Evolutionary conservation across 2,113 vertebrate genomes (phyloP).

Genomic region (Elephantulus edwardii): DNA sequence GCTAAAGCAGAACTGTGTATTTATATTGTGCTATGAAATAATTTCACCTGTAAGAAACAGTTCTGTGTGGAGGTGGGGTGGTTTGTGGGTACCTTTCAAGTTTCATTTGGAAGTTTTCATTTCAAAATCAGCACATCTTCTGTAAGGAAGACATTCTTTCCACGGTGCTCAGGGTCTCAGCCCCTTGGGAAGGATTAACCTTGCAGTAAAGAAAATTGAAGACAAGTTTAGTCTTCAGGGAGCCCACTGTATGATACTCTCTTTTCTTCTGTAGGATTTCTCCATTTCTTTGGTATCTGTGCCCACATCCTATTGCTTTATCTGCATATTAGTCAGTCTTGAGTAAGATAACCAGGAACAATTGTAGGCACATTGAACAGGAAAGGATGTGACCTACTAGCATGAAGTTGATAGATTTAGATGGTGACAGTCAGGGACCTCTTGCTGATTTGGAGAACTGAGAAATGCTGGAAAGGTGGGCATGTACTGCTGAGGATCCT

Average conservation of each 20-base stretch:
- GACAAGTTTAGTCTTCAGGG: neutral
- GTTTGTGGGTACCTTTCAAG: too few relatives aligned
- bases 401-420: neutral
- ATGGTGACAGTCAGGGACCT: neutral
- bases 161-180: neutral
- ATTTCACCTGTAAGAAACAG: too few relatives aligned
- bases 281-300: neutral
- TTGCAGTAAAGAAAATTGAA: neutral
- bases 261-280: neutral
- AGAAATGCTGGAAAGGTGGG: neutral
- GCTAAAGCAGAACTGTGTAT: conserved; percentile 33
- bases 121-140: neutral
- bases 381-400: neutral
- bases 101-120: neutral
- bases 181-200: neutral
- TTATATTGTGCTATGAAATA: neutral
- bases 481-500: neutral
- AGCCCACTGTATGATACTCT: neutral
- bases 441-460: neutral
- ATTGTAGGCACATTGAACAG: neutral
- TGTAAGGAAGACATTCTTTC: neutral
- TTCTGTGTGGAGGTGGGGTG: too few relatives aligned
- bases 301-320: neutral
- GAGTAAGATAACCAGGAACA: neutral
- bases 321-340: neutral